Conservation (phyloP, 2,113 vertebrate genomes). For the Desmodus rotundus region DNA sequence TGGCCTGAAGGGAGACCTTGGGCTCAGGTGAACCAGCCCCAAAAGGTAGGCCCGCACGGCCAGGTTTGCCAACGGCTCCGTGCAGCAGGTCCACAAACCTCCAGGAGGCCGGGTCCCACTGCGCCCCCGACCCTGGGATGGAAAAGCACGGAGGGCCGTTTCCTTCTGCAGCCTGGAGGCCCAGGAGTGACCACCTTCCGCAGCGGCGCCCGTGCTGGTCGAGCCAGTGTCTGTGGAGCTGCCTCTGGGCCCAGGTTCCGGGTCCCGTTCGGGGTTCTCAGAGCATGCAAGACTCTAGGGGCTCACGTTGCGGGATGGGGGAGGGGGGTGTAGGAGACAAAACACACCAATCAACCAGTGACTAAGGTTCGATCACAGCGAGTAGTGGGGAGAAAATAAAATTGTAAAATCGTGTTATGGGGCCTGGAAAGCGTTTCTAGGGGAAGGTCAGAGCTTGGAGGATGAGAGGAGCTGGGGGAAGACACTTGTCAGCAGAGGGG, state of each 20-base stretch:
- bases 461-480: not conserved
- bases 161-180: not conserved
- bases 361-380: not conserved
- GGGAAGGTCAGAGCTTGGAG: not conserved
- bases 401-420: not conserved
- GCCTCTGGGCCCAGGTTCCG: not conserved
- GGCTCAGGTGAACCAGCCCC: not conserved
- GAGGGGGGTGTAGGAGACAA: too few relatives aligned
- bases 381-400: not conserved
- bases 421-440: not conserved
- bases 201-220: accelerated
- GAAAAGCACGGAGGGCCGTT: accelerated
- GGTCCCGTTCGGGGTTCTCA: not conserved
- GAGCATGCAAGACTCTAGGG: accelerated
- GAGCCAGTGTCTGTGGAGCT: accelerated
- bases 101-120: accelerated
- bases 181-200: not conserved
- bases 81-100: not conserved
- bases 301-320: too few relatives aligned
- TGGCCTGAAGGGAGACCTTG: accelerated
- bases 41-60: not conserved
- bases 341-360: not conserved
- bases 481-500: not conserved
- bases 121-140: not conserved
- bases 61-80: not conserved